Conservation (phyloP, 2,888 invertebrate genomes). For the Scelioninae gen. 1 region DNA sequence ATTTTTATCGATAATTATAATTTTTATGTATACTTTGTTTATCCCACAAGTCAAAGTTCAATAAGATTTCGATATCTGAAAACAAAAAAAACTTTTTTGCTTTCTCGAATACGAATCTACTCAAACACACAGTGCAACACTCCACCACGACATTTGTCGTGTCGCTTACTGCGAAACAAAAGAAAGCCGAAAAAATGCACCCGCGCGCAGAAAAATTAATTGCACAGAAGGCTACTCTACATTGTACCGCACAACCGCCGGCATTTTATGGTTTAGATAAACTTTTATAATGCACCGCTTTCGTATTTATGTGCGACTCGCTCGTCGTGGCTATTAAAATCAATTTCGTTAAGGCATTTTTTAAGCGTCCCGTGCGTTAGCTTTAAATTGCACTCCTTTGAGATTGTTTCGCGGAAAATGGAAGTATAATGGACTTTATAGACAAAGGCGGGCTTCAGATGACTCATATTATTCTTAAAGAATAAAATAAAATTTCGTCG, state of each 20-base stretch:
- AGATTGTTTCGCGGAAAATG: conserved; percentile 32
- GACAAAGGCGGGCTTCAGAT: conserved; percentile 27
- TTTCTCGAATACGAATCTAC: no score
- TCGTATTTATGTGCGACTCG: conserved; percentile 30
- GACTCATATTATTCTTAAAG: conserved; percentile 21
- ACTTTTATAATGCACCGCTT: conserved; percentile 43
- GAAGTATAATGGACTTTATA: conserved; percentile 43
- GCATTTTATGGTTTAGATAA: conserved; percentile 50
- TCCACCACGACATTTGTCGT: no score
- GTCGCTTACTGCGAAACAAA: no score
- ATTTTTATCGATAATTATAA: no score
- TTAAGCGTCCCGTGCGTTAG: conserved; percentile 4
- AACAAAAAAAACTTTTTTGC: no score
- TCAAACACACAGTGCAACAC: no score
- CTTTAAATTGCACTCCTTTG: no score
- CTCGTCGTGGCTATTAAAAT: conserved; percentile 45
- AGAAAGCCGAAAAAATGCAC: background rate
- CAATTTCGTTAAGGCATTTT: conserved; percentile 33
- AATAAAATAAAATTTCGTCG: conserved; percentile 3
- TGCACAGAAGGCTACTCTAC: conserved; percentile 51
- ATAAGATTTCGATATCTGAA: no score
- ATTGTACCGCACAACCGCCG: conserved; percentile 37
- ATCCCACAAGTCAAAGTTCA: no score
- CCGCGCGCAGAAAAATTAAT: no score
- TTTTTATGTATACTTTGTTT: no score